These are phyloP conservation scores for Neosalanx taihuensis DNA, from an alignment of 2,797 vertebrate genomes.

Conservation along the genomic window DNA sequence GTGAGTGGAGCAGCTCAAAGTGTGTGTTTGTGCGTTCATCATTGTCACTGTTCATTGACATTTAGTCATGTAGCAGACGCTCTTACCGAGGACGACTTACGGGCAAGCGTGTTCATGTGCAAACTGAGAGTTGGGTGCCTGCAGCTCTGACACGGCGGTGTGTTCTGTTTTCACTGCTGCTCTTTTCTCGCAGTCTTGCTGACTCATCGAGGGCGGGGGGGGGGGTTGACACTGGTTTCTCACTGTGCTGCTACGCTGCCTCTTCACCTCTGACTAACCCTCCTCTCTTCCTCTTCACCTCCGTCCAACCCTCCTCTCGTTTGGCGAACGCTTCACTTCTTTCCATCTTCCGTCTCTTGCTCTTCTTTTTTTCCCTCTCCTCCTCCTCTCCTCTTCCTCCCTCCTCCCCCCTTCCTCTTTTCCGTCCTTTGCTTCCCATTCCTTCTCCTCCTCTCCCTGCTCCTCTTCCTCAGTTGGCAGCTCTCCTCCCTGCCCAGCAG, in stretches of 20 bases:
- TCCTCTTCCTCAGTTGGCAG: conserved; percentile 75
- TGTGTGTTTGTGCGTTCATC: not conserved
- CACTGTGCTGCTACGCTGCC: not conserved
- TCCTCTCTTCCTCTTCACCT: not conserved
- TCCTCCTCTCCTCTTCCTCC: not conserved
- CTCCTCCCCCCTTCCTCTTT: not conserved
- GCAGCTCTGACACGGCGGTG: not conserved
- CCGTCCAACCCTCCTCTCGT: conserved; percentile 1
- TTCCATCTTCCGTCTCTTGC: not conserved
- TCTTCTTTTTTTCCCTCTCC: not conserved
- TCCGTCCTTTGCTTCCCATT: not conserved
- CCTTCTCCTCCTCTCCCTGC: not conserved
- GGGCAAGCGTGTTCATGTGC: not conserved
- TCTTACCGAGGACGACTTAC: too few species aligned
- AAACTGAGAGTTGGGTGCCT: conserved; percentile 13
- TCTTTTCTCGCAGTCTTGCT: conserved; percentile 28
- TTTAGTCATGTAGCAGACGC: too few species aligned
- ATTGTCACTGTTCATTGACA: too few species aligned
- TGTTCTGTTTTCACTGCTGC: conserved; percentile 47
- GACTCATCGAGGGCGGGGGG: conserved; percentile 10
- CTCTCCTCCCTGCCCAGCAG: conserved; percentile 87
- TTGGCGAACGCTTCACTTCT: not conserved
- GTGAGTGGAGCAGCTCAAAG: conserved; percentile 62
- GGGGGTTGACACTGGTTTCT: conserved; percentile 23
- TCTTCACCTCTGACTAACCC: not conserved